Percentiles rank a stretch among this genome's conserved stretches.
Conservation (phyloP, 92 coral and sea anemone genomes). For the Umimayanthus chanpuru region DNA sequence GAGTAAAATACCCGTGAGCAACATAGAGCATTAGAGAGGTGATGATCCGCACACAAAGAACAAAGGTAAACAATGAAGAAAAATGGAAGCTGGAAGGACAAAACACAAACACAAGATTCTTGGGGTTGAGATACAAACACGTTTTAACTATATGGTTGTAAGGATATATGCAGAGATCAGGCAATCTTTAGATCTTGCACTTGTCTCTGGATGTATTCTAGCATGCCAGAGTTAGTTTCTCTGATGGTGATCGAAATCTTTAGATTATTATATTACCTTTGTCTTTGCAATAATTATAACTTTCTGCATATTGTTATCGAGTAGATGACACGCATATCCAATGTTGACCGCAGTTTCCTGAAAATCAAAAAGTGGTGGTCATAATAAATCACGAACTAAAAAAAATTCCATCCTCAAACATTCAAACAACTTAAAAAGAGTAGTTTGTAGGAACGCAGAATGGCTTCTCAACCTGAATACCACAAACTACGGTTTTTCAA, state of each 20-base stretch:
- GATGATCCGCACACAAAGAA: not conserved
- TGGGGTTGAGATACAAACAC: no score
- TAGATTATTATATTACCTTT: constrained; percentile 57
- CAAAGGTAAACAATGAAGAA: not conserved
- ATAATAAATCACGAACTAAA: not conserved
- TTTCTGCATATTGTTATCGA: constrained; percentile 86
- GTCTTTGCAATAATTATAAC: constrained; percentile 86
- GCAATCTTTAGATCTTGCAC: not conserved
- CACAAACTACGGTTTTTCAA: no score
- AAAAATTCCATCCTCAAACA: not conserved
- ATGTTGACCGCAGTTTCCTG: constrained; percentile 98
- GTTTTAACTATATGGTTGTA: no score
- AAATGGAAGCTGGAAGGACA: no score
- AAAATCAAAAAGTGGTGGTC: not conserved
- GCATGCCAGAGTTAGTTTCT: no score
- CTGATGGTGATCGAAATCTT: not conserved
- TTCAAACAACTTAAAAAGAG: not conserved
- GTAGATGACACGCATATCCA: constrained; percentile 81
- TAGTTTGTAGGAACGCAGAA: not conserved
- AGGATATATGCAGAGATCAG: no score
- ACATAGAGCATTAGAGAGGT: not conserved
- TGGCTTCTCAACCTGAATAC: no score
- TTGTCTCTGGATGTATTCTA: no score
- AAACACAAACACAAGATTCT: no score
- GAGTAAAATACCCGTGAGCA: not conserved